A percentile compares a stretch with the other conserved stretches of the same genome.
Evolutionary conservation across 1,140 invertebrate species (phyloP).

Genomic region (Diprion similis): DNA sequence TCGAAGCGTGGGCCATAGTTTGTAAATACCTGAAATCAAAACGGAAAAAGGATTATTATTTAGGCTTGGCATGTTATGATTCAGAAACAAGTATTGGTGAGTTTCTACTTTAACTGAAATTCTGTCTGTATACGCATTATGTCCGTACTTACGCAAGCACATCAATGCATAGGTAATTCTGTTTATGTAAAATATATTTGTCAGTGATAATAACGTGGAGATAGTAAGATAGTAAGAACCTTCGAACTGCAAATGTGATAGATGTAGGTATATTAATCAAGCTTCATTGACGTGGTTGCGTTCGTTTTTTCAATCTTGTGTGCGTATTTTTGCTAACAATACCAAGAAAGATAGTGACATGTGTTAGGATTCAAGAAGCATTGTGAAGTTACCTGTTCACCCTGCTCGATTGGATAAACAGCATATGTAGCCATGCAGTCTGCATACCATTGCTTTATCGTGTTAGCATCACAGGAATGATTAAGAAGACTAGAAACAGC

Average conservation of each 20-base stretch:
- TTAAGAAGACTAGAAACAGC: not conserved
- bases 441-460: not conserved
- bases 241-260: not conserved
- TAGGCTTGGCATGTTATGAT: not conserved
- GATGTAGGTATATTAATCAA: too few relatives aligned
- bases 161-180: not conserved
- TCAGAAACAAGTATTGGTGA: too few relatives aligned
- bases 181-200: not conserved
- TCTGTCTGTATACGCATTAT: too few relatives aligned
- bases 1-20: conserved; percentile 50
- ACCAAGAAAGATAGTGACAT: too few relatives aligned
- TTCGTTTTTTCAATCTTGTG: too few relatives aligned
- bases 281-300: too few relatives aligned
- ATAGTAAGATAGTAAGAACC: not conserved
- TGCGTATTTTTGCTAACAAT: too few relatives aligned
- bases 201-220: not conserved
- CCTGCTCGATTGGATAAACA: not conserved
- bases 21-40: conserved; percentile 45
- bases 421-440: not conserved
- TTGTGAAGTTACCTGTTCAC: conserved; percentile 60
- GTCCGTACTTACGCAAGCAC: too few relatives aligned
- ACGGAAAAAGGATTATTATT: not conserved
- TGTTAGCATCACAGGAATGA: not conserved
- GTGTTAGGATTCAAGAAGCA: not conserved
- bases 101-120: too few relatives aligned